Evolutionary conservation across 2,888 invertebrate species (phyloP), one percentile per base, ranked within the genome.

Genomic region (Axea sp.): DNA sequence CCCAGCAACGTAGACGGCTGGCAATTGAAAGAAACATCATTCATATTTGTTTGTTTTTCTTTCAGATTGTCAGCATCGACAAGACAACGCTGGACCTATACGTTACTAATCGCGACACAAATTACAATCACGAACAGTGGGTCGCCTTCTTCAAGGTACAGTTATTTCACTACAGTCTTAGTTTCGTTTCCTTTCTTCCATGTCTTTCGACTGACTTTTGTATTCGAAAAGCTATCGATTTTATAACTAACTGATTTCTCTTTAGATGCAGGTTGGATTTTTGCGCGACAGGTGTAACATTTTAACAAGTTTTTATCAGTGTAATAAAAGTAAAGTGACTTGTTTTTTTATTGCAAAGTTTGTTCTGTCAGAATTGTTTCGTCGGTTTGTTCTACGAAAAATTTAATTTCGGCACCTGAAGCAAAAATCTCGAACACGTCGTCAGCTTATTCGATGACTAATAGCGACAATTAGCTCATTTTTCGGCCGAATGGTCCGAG

Each of bases 81-180:
- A 89, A 89, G 78, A 80, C 83, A 62, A 88, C 88, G 24, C 83
- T 91, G 76, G 85, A 86, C 75, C 86, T 88, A 68, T 89, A 89
- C 83, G 85, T 91, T 73, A 83, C 87, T 41, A 88, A 88, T 79
- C 83, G 91, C 73, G 93, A 81, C 88, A 90, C 77, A 90, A 89
- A 89, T 79, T 93, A 93, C 88, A 91, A 92, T 85, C 93, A 93
- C 82, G 88, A 91, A 77, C 92, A 92, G 87, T 94, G 94, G 94
- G 91, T 93, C 76, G 91, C 93, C 82, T 94, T 93, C 88, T 92
- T 92, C 88, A 92, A 92, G 89, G 93, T 93, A 88, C 82, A 62
- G 82, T 75, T 74, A 69, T 71, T 14, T 28, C 12, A 14, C 4
- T 55, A 41, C 9, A 12, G 17, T 26, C 30, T 57, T 39, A 11